Evolutionary conservation across 2,113 vertebrate species (phyloP).

Genomic region (Cisticola juncidis): DNA sequence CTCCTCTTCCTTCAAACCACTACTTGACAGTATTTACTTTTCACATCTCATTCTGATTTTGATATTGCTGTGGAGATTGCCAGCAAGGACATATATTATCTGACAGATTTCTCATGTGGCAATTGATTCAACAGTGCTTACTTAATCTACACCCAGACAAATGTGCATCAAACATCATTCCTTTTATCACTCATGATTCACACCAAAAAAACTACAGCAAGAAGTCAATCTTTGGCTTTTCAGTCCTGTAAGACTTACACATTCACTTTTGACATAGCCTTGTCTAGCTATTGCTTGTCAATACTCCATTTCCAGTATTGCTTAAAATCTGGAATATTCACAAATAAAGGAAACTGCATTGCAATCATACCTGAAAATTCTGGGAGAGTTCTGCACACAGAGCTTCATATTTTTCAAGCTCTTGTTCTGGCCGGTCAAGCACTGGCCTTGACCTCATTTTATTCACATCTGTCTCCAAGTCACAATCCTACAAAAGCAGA

Average conservation of each 20-base stretch:
- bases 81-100: constrained; percentile 16
- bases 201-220: not conserved
- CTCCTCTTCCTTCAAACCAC: not conserved
- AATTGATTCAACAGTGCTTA: not conserved
- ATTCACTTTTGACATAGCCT: not conserved
- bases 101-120: not conserved
- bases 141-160: not conserved
- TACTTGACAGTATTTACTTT: constrained; percentile 13
- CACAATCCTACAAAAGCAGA: constrained; percentile 82
- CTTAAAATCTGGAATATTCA: not conserved
- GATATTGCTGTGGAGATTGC: not conserved
- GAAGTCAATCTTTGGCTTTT: not conserved
- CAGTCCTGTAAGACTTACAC: not conserved
- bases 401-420: constrained; percentile 78
- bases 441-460: constrained; percentile 74
- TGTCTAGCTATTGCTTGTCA: not conserved
- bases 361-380: constrained; percentile 79
- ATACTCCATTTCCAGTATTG: not conserved
- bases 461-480: constrained; percentile 87
- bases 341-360: not conserved
- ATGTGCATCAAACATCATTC: not conserved
- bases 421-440: constrained; percentile 78
- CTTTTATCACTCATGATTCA: not conserved
- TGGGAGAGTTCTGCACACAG: constrained; percentile 82
- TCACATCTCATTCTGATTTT: not conserved